A percentile compares a stretch with the other conserved stretches of the same genome.
phyloP scores from a whole-genome alignment of 2,113 vertebrate genomes.

The Antennarius striatus region DNA sequence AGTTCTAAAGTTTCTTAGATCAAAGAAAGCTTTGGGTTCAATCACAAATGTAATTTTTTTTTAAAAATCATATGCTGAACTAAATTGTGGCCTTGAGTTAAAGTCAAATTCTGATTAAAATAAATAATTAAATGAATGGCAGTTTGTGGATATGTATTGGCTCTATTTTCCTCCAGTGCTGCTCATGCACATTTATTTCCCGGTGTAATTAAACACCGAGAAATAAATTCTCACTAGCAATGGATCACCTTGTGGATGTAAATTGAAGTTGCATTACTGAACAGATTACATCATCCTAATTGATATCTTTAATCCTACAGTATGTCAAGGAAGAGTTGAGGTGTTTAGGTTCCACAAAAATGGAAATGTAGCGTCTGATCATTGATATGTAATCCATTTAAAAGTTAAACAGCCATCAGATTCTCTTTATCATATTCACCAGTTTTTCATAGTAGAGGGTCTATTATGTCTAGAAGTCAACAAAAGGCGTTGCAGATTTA shows the following conservation, averaged over 20 bases:
- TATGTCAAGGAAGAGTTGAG: conserved; percentile 24
- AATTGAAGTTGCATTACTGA: conserved; percentile 1
- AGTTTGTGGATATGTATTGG: not conserved
- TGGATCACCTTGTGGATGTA: conserved; percentile 8
- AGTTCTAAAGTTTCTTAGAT: not conserved
- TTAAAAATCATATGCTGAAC: conserved; percentile 7
- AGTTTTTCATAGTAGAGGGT: too few species aligned
- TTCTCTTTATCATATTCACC: too few species aligned
- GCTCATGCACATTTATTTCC: conserved; percentile 24
- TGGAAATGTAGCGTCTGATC: too few species aligned
- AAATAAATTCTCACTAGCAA: conserved; percentile 9
- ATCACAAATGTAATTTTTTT: conserved; percentile 8
- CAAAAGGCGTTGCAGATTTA: too few species aligned
- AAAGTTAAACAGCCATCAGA: too few species aligned
- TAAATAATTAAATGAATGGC: not conserved
- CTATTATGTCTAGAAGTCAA: too few species aligned
- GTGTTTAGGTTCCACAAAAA: conserved; percentile 20
- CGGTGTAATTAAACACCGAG: not conserved
- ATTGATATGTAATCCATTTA: too few species aligned
- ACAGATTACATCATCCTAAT: conserved; percentile 31
- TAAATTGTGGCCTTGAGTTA: not conserved
- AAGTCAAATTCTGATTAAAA: too few species aligned
- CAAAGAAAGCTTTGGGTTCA: not conserved
- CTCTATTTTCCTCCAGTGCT: conserved; percentile 26
- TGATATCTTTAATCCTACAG: conserved; percentile 39